A percentile compares a stretch with the other conserved stretches of the same genome.
These are phyloP conservation scores for Brenthis daphne DNA, from an alignment of 2,888 invertebrate species.

Conservation along the genomic window DNA sequence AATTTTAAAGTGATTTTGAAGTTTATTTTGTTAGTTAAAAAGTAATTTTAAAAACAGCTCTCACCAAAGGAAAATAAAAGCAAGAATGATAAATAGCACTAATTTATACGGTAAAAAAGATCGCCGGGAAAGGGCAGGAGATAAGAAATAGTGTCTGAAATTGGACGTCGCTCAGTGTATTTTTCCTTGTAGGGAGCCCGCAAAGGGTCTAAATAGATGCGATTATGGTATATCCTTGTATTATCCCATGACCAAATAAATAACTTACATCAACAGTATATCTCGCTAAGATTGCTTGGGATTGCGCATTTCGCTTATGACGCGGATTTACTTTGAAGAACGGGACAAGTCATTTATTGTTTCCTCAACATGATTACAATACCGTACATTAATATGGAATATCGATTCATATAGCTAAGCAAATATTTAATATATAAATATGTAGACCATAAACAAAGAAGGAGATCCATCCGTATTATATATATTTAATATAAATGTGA, in stretches of 20 bases:
- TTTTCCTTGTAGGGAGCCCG: conserved; percentile 22
- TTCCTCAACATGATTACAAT: conserved; percentile 17
- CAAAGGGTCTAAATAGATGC: conserved; percentile 35
- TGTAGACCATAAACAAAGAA: background rate
- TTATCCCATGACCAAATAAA: conserved; percentile 36
- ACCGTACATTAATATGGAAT: conserved; percentile 11
- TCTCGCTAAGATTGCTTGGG: conserved; percentile 27
- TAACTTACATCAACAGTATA: conserved; percentile 32
- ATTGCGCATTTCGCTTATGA: conserved; percentile 28
- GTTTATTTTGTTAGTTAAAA: no score
- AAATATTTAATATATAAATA: background rate
- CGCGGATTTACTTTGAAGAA: conserved; percentile 22
- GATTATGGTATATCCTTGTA: conserved; percentile 37
- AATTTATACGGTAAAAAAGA: conserved; percentile 29
- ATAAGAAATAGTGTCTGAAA: conserved; percentile 31
- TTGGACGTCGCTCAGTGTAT: conserved; percentile 31
- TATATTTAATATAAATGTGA: no score
- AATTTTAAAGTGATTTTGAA: no score
- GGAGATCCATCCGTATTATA: no score
- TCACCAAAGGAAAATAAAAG: conserved; percentile 2
- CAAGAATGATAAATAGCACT: conserved; percentile 26
- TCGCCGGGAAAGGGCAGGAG: conserved; percentile 23
- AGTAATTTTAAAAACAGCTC: background rate
- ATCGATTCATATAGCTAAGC: background rate
- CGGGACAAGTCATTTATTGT: conserved; percentile 19